A percentile compares a stretch with the other conserved stretches of the same genome.
Evolutionary conservation across 2,888 invertebrate genomes (phyloP).

Genomic region (Patella ulyssiponensis): DNA sequence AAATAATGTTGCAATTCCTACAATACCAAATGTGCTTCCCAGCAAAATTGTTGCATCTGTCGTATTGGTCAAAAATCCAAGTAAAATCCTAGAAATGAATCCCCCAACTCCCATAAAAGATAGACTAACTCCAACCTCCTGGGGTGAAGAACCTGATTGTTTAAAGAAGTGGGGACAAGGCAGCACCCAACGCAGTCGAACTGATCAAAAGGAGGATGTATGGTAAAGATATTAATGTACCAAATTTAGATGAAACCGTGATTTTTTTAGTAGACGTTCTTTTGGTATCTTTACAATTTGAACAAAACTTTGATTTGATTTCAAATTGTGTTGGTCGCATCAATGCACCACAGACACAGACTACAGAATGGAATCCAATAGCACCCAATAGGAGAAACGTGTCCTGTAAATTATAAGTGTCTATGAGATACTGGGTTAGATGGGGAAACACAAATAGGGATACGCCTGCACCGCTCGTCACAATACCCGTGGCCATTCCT

Average conservation of each 20-base stretch:
- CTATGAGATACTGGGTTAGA: not conserved
- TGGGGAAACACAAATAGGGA: not conserved
- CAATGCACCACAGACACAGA: not conserved
- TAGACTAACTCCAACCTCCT: not conserved
- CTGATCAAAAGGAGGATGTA: not conserved
- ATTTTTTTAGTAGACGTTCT: too few species aligned
- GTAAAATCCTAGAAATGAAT: not conserved
- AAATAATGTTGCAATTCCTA: not conserved
- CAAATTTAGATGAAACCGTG: too few species aligned
- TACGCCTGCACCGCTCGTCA: not conserved
- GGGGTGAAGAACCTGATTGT: not conserved
- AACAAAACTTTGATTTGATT: too few species aligned
- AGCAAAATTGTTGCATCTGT: not conserved
- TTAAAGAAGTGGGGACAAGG: not conserved
- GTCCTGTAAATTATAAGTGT: not conserved
- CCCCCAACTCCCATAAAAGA: not conserved
- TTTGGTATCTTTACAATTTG: too few species aligned
- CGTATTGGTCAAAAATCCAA: not conserved
- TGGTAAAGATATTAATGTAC: not conserved
- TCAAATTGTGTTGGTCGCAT: slow-evolving; percentile 3
- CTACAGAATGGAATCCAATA: not conserved
- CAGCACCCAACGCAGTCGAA: not conserved
- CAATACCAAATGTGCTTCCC: not conserved
- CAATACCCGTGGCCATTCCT: not conserved
- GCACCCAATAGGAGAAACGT: not conserved